phyloP scores from a whole-genome alignment of 1,140 invertebrate species.

The Atta texana region DNA sequence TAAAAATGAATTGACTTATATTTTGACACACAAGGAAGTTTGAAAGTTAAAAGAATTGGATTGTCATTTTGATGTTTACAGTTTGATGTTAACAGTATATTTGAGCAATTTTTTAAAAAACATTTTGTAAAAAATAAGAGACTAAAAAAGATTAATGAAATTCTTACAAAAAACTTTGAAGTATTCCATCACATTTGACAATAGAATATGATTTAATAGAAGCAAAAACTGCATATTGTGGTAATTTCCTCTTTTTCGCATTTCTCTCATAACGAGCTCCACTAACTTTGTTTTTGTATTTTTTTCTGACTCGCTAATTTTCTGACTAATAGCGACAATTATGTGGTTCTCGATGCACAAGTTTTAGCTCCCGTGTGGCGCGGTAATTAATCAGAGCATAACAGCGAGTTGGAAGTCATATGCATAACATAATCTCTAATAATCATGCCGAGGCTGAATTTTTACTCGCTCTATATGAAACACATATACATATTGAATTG shows the following conservation, averaged over 20 bases:
- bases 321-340: constrained; percentile 43
- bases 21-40: too few relatives aligned
- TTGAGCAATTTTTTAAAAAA: too few relatives aligned
- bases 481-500: not conserved
- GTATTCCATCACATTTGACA: not conserved
- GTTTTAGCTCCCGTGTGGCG: not conserved
- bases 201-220: not conserved
- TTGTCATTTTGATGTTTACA: too few relatives aligned
- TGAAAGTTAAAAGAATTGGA: too few relatives aligned
- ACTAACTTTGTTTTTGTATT: constrained; percentile 9
- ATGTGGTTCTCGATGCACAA: not conserved
- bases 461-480: not conserved
- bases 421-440: constrained; percentile 32
- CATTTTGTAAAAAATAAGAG: too few relatives aligned
- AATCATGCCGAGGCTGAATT: constrained; percentile 6
- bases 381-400: constrained; percentile 18
- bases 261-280: constrained; percentile 19
- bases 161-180: not conserved
- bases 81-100: too few relatives aligned
- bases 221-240: not conserved
- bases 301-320: constrained; percentile 25
- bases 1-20: too few relatives aligned
- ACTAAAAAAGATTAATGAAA: not conserved
- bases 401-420: constrained; percentile 7
- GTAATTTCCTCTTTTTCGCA: constrained; percentile 1